phyloP scores from a whole-genome alignment of 53 echinoderm and acorn worm genomes.

The Astropecten irregularis region DNA sequence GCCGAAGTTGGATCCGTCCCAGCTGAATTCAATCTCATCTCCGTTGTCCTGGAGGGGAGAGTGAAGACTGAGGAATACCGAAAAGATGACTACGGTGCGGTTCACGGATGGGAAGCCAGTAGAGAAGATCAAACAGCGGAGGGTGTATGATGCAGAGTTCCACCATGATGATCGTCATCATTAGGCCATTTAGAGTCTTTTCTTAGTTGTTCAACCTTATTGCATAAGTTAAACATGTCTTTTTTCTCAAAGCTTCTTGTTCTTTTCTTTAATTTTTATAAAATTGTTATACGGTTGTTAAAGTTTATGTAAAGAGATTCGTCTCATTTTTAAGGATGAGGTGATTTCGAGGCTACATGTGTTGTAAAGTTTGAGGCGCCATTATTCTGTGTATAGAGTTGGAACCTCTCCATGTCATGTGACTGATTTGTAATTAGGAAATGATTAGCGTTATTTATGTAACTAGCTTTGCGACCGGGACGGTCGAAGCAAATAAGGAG shows the following conservation, averaged over 20 bases:
- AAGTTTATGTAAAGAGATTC: background rate
- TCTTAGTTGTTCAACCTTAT: background rate
- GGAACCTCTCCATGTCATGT: background rate
- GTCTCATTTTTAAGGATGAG: background rate
- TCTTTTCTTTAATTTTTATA: no score
- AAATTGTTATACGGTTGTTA: background rate
- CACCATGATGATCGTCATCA: background rate
- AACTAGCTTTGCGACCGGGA: background rate
- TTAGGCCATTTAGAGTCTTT: background rate
- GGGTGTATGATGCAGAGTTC: background rate
- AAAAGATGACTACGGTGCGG: background rate
- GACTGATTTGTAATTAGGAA: background rate
- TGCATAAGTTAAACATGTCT: background rate
- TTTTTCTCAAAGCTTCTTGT: background rate
- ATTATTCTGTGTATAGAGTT: background rate
- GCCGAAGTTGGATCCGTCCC: background rate
- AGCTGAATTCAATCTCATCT: background rate
- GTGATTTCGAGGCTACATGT: background rate
- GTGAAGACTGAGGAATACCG: background rate
- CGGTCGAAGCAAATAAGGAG: conserved; percentile 10
- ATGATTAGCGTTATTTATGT: background rate
- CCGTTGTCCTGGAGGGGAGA: background rate
- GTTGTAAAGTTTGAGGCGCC: background rate
- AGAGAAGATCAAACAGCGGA: background rate
- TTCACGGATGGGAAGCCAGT: background rate